These are phyloP conservation scores for Solenopsis invicta DNA, from an alignment of 1,140 invertebrate genomes.

Conservation along the genomic window DNA sequence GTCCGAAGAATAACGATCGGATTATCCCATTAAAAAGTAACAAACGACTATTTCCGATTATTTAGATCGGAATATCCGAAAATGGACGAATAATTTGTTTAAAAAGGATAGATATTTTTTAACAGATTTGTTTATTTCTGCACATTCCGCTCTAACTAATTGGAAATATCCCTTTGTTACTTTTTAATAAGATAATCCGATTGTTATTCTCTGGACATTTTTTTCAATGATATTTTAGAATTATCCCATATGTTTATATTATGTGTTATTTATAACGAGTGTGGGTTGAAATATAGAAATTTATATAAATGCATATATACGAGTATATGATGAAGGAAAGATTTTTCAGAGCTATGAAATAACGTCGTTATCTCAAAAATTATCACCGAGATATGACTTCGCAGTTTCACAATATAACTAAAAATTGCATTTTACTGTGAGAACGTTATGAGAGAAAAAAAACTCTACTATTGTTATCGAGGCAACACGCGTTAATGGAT, in stretches of 20 bases:
- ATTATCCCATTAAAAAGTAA: too few species aligned
- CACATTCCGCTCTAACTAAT: too few species aligned
- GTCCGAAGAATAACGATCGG: too few species aligned
- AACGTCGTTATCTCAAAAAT: not conserved
- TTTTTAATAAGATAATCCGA: too few species aligned
- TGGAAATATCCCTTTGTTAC: too few species aligned
- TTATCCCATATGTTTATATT: not conserved
- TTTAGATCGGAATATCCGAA: too few species aligned
- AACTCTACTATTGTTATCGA: not conserved
- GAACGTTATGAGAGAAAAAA: not conserved
- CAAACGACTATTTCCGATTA: too few species aligned
- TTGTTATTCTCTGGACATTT: too few species aligned
- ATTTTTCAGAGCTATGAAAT: not conserved
- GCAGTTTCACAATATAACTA: not conserved
- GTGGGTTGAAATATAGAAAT: not conserved
- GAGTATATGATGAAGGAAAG: not conserved
- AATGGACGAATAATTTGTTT: too few species aligned
- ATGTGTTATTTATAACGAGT: not conserved
- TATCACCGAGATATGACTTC: not conserved
- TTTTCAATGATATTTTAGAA: too few species aligned
- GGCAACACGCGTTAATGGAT: not conserved
- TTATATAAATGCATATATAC: not conserved
- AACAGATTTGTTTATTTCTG: too few species aligned
- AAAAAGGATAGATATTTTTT: too few species aligned
- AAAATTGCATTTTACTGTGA: not conserved